Conservation (phyloP, 2,113 vertebrate genomes). For the Phrynocephalus versicolor region DNA sequence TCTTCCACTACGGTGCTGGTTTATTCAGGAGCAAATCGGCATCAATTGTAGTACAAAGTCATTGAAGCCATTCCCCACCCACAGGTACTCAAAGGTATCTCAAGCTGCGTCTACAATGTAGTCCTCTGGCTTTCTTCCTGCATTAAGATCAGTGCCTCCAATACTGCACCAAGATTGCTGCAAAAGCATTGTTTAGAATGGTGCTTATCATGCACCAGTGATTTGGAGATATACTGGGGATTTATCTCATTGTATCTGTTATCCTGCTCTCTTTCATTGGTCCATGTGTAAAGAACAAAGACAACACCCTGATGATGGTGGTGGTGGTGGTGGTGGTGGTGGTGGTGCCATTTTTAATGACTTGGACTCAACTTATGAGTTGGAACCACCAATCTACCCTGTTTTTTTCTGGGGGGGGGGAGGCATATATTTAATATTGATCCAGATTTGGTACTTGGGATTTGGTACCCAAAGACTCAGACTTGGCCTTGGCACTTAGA, state of each 20-base stretch:
- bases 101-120: neutral
- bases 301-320: neutral
- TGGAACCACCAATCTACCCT: no score
- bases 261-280: neutral
- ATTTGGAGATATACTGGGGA: neutral
- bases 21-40: neutral
- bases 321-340: no score
- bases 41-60: neutral
- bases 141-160: neutral
- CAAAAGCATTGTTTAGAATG: neutral
- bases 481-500: no score
- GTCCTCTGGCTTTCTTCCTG: neutral
- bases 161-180: neutral
- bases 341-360: no score
- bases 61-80: neutral
- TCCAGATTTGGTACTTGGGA: no score
- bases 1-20: neutral
- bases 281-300: neutral
- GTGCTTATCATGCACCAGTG: neutral
- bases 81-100: neutral
- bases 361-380: no score
- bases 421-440: no score
- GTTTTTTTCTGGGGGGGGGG: no score
- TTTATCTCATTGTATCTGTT: neutral
- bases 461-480: no score